Percentiles rank a stretch among this genome's conserved stretches.
These are phyloP conservation scores for Caretta caretta DNA, from an alignment of 2,113 vertebrate genomes.

Conservation along the genomic window DNA sequence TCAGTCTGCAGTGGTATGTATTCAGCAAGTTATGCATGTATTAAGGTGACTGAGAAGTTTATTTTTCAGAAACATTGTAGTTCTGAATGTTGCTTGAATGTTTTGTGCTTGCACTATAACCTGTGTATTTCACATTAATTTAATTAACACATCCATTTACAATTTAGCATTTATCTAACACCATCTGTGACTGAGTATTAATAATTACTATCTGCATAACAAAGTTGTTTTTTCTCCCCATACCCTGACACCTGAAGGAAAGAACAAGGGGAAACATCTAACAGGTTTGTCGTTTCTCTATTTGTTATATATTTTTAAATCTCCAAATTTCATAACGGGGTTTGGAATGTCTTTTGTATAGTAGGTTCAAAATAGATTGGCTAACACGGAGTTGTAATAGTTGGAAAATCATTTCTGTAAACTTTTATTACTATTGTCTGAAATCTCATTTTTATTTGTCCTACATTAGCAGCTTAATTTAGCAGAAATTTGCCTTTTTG, in stretches of 20 bases:
- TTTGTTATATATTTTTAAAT: conserved; percentile 69
- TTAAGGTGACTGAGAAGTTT: conserved; percentile 41
- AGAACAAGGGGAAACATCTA: conserved; percentile 92
- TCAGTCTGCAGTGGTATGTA: conserved; percentile 76
- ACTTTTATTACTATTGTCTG: conserved; percentile 45
- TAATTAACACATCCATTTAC: conserved; percentile 51
- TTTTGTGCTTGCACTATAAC: conserved; percentile 58
- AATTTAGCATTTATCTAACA: conserved; percentile 56
- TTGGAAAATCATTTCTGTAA: neutral
- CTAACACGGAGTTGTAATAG: conserved; percentile 10
- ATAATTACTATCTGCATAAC: conserved; percentile 69
- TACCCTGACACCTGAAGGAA: conserved; percentile 87
- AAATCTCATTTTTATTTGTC: conserved; percentile 26
- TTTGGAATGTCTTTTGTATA: conserved; percentile 51
- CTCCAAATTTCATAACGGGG: conserved; percentile 41
- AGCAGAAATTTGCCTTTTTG: conserved; percentile 21
- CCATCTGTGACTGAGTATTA: conserved; percentile 62
- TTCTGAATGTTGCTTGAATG: conserved; percentile 55
- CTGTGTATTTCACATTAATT: conserved; percentile 45
- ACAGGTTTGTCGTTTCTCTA: conserved; percentile 90
- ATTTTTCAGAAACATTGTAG: conserved; percentile 52
- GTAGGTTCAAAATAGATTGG: conserved; percentile 43
- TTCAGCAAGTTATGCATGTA: conserved; percentile 75
- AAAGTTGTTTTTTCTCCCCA: conserved; percentile 77
- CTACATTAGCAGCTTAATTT: neutral